A percentile compares a stretch with the other conserved stretches of the same genome.
phyloP scores from a whole-genome alignment of 2,113 vertebrate species.

The Stegostoma tigrinum region DNA sequence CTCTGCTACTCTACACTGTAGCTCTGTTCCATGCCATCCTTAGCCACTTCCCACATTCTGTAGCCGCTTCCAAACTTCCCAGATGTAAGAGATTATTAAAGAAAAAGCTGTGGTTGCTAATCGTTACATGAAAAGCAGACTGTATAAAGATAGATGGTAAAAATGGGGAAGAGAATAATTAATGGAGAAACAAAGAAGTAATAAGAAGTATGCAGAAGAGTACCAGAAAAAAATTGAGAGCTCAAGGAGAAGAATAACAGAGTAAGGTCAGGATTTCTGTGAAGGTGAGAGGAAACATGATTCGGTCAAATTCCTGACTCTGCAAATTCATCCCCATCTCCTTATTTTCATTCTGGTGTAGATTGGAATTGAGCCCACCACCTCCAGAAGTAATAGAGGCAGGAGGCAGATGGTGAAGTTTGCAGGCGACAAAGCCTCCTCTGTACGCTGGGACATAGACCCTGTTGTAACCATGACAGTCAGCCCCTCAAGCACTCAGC shows the following conservation, averaged over 20 bases:
- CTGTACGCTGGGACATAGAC: neutral
- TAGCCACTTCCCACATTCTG: neutral
- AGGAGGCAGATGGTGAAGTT: neutral
- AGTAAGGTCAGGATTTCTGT: neutral
- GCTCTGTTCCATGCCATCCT: neutral
- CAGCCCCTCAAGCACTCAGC: neutral
- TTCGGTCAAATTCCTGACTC: neutral
- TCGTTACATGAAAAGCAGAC: neutral
- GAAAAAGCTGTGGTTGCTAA: neutral
- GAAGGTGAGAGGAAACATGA: neutral
- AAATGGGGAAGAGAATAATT: neutral
- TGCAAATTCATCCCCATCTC: neutral
- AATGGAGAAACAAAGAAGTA: neutral
- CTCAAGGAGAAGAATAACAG: neutral
- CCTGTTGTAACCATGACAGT: neutral
- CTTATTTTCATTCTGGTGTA: neutral
- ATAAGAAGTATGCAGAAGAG: neutral
- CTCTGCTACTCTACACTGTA: neutral
- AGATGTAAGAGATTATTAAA: neutral
- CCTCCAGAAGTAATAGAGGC: neutral
- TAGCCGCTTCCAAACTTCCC: neutral
- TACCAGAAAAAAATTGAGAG: neutral
- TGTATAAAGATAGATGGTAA: neutral
- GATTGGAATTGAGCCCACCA: neutral
- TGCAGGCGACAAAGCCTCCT: neutral